These are phyloP conservation scores for Philonicus albiceps DNA, from an alignment of 2,888 invertebrate genomes.

Conservation along the genomic window DNA sequence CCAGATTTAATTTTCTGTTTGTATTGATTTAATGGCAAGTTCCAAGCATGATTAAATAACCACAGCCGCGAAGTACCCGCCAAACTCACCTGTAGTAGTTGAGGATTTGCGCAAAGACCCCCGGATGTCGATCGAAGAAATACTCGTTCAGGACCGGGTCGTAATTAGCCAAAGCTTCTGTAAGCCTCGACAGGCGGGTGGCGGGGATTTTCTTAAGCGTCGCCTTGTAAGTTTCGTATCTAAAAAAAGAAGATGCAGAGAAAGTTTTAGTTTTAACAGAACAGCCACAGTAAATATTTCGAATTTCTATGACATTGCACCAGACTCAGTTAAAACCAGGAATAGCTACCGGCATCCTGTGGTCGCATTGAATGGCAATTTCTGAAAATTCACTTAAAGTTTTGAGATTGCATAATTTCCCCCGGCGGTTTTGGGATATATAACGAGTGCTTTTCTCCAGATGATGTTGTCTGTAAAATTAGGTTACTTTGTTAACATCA, in stretches of 20 bases:
- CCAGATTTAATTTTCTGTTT: slow-evolving; percentile 19
- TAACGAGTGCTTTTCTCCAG: neutral
- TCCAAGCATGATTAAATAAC: neutral
- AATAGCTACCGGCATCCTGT: neutral
- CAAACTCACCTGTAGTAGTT: slow-evolving; percentile 79
- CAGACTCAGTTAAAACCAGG: neutral
- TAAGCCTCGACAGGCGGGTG: slow-evolving; percentile 81
- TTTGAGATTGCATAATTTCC: neutral
- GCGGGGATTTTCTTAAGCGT: slow-evolving; percentile 91
- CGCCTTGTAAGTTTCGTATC: slow-evolving; percentile 79
- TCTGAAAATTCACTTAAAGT: neutral
- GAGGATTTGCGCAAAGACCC: slow-evolving; percentile 88
- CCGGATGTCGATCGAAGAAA: slow-evolving; percentile 87
- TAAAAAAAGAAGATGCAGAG: slow-evolving; percentile 51
- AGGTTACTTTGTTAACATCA: neutral
- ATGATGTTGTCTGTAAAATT: neutral
- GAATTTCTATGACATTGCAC: neutral
- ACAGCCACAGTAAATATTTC: neutral
- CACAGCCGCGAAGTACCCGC: neutral
- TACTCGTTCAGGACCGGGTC: slow-evolving; percentile 90
- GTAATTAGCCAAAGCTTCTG: slow-evolving; percentile 87
- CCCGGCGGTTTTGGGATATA: neutral
- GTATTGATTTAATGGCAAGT: slow-evolving; percentile 1
- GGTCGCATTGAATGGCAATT: neutral
- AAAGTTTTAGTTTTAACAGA: neutral